Percentiles rank a stretch among this genome's conserved stretches.
These are phyloP conservation scores for Nettapus auritus DNA, from an alignment of 2,113 vertebrate species.

Conservation along the genomic window DNA sequence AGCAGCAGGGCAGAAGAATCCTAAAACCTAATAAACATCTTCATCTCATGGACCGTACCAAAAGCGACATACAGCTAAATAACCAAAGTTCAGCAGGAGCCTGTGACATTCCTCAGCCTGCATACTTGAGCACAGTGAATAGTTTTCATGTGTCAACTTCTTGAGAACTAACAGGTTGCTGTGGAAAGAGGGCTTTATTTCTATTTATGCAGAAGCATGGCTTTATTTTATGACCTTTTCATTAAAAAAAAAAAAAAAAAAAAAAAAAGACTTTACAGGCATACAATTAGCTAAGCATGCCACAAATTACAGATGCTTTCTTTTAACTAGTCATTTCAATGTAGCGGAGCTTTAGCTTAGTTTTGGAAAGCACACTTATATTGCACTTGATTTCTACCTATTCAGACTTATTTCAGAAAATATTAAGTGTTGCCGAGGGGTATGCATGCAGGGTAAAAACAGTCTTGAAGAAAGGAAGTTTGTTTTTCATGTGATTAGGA, in stretches of 20 bases:
- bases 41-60: neutral
- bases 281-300: neutral
- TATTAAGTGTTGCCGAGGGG: neutral
- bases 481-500: neutral
- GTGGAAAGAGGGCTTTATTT: neutral
- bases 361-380: neutral
- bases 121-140: neutral
- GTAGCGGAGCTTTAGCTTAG: neutral
- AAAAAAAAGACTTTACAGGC: neutral
- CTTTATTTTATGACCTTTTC: neutral
- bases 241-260: neutral
- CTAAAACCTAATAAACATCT: neutral
- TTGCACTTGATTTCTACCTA: neutral
- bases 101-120: neutral
- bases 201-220: neutral
- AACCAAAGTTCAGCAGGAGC: neutral
- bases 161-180: neutral
- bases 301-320: neutral
- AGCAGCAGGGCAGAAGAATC: neutral
- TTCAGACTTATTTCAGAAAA: neutral
- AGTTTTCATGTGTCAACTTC: neutral
- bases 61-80: neutral
- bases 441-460: neutral
- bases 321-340: neutral
- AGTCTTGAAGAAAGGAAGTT: neutral